phyloP scores from a whole-genome alignment of 1,140 invertebrate species.

The Trissolcus basalis region DNA sequence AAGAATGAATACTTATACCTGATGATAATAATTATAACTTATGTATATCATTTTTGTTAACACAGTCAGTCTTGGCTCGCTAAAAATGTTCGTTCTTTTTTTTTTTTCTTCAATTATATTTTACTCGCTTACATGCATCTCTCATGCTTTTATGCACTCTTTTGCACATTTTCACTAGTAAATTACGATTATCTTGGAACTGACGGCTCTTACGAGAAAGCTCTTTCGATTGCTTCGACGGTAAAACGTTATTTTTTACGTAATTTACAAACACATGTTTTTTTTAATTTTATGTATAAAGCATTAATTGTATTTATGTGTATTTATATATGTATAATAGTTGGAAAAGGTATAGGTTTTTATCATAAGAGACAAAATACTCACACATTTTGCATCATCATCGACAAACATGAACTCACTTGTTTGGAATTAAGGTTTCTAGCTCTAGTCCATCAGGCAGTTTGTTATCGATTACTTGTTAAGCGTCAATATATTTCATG shows the following conservation, averaged over 20 bases:
- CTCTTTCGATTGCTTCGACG: constrained; percentile 58
- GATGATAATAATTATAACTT: constrained; percentile 38
- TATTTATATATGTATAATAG: constrained; percentile 51
- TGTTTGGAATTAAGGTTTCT: constrained; percentile 25
- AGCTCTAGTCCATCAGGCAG: constrained; percentile 44
- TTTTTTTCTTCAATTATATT: constrained; percentile 11
- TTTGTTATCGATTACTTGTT: constrained; percentile 36
- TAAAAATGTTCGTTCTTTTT: constrained; percentile 54
- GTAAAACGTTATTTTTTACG: constrained; percentile 44
- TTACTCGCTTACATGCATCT: constrained; percentile 9
- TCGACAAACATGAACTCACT: constrained; percentile 31
- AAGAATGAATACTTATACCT: constrained; percentile 27
- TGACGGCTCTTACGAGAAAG: constrained; percentile 56
- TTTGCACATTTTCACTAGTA: constrained; percentile 23
- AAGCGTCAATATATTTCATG: constrained; percentile 28
- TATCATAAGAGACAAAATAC: constrained; percentile 43
- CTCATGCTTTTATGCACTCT: constrained; percentile 21
- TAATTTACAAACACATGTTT: constrained; percentile 52
- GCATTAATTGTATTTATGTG: constrained; percentile 57
- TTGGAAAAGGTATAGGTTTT: constrained; percentile 38
- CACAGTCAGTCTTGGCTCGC: constrained; percentile 69
- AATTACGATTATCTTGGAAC: constrained; percentile 57
- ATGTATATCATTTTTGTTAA: constrained; percentile 52
- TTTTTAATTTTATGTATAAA: constrained; percentile 51
- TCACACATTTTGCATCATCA: constrained; percentile 20